Base-by-base conservation (phyloP, 2,797 vertebrate species). In the Tapirus indicus region DNA sequence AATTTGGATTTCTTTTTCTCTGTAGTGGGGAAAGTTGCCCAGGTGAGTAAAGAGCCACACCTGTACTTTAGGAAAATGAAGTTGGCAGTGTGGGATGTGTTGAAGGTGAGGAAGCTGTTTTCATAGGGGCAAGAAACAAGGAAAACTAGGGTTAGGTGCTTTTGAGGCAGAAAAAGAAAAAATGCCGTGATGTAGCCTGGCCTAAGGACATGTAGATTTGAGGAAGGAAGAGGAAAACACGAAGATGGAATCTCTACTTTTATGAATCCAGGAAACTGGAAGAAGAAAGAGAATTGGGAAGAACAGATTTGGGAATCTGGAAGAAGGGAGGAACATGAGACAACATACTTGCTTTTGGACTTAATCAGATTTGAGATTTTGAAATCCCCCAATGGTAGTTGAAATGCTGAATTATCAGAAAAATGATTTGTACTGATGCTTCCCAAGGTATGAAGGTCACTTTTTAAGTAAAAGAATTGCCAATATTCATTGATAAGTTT, bases 321-420 rank as follows among this genome's bases (percentile, higher is more conserved):
- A 66, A 94, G 75, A 84, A 52, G 5, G 49, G 29, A 60, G 54
- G 41, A 69, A 86, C 38, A 64, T 7, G 32, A 80, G 32, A 23
- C 25, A 35, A 7, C 18, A 16, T 23, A 6, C 47, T 78, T 72
- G 29, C 18, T 95, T 91, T 66, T 12, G 56, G 20, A 27, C 10
- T 49, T 27, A 25, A 25, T 0, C 16, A 38, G 2, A 75, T 89
- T 44, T 41, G 72, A 96, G 52, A 25, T 72, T 88, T 49, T 86
- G 44, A 74, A 72, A 0, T 60, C 49, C 29, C 49, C 38, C 32
- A 4, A 7, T 29, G 18, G 41, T 62, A 69, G 56, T 11, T 84
- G 17, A 91, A 94, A 90, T 74, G 78, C 35, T n/a, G 41, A 54
- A 68, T 97, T 94, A 13, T 75, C 35, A 86, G 49, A 80, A 68